A percentile compares a stretch with the other conserved stretches of the same genome.
Conservation (phyloP, 2,797 vertebrate genomes). For the Hirundo rustica region DNA sequence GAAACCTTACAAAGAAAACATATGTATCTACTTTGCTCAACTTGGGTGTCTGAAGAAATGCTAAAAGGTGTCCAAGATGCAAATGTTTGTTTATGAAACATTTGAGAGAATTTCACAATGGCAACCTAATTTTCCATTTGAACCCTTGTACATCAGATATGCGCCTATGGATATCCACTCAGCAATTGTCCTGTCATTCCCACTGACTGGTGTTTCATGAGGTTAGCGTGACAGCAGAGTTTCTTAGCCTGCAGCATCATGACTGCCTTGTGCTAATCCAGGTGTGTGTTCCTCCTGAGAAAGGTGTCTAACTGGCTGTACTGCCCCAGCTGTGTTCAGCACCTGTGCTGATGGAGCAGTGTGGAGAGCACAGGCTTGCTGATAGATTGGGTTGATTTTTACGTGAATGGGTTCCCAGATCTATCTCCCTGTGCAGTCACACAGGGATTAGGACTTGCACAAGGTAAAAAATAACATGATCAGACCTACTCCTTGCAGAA, state of each 20-base stretch:
- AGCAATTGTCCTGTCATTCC: background rate
- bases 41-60: constrained; percentile 51
- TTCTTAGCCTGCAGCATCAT: background rate
- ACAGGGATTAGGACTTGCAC: background rate
- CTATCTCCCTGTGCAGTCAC: background rate
- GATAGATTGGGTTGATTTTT: background rate
- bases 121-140: constrained; percentile 34
- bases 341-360: fast-evolving
- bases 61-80: constrained; percentile 52
- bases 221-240: background rate
- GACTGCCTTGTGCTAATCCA: background rate
- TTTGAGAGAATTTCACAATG: constrained; percentile 11
- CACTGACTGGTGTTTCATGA: background rate
- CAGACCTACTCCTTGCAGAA: background rate
- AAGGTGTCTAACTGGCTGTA: background rate
- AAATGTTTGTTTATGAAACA: constrained; percentile 50
- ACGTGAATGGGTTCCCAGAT: background rate
- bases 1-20: constrained; percentile 56
- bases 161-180: background rate
- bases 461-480: background rate
- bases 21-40: constrained; percentile 57
- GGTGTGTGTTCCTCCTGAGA: background rate
- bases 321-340: background rate
- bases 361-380: background rate
- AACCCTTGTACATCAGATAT: constrained; percentile 17